Evolutionary conservation across 2,113 vertebrate genomes (phyloP).

Genomic region (Poeciliopsis occidentalis): DNA sequence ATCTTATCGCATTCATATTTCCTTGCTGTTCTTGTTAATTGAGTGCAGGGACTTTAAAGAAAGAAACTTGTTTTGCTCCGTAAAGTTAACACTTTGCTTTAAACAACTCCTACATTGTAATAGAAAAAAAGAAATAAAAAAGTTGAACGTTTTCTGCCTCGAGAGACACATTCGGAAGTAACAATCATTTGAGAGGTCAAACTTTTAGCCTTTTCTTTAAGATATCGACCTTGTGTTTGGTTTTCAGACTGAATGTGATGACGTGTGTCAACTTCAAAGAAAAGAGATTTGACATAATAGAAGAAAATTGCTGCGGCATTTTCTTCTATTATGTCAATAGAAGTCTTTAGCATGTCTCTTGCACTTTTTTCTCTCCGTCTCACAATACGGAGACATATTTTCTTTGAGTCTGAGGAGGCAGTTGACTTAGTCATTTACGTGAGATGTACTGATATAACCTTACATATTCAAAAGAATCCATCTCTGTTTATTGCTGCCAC

Average conservation of each 20-base stretch:
- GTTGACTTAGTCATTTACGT: not conserved
- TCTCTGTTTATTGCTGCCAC: not conserved
- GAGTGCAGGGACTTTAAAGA: no score
- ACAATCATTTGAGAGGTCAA: not conserved
- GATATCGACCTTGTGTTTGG: not conserved
- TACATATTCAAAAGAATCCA: not conserved
- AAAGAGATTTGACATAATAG: no score
- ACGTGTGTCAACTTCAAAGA: no score
- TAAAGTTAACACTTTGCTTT: no score
- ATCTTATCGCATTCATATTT: no score
- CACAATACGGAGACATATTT: not conserved
- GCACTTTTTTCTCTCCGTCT: not conserved
- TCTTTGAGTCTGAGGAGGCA: not conserved
- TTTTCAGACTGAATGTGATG: not conserved
- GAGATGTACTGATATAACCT: not conserved
- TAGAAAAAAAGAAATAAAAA: no score
- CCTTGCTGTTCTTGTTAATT: no score
- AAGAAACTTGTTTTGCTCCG: no score
- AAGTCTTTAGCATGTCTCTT: not conserved
- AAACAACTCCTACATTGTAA: no score
- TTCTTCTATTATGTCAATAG: no score
- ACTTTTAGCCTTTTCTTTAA: not conserved
- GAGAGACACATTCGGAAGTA: not conserved
- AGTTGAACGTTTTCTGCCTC: no score
- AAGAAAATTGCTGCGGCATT: no score